Conservation (phyloP, 1,140 invertebrate species). For the Alviniconcha marisindica region DNA sequence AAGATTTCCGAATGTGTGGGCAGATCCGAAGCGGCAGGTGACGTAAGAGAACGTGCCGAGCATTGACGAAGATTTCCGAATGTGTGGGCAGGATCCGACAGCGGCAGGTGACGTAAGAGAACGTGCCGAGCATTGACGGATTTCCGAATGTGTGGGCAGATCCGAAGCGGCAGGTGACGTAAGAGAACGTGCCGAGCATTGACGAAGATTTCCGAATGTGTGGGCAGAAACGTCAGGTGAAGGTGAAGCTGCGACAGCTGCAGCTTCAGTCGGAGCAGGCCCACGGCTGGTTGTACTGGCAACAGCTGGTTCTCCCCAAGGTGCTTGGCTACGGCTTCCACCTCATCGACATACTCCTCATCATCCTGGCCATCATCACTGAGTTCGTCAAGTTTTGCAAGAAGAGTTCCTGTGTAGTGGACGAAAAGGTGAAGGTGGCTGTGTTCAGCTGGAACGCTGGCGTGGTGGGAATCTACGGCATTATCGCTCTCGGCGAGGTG, state of each 20-base stretch:
- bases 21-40: too few species aligned
- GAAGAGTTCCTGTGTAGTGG: too few species aligned
- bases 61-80: too few species aligned
- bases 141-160: too few species aligned
- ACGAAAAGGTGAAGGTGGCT: neutral
- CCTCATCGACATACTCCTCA: neutral
- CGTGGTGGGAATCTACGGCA: conserved; percentile 23
- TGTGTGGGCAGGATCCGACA: too few species aligned
- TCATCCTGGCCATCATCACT: neutral
- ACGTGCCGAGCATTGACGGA: too few species aligned
- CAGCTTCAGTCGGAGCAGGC: neutral
- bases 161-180: too few species aligned
- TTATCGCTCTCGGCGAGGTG: conserved; percentile 24
- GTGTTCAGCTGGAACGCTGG: neutral
- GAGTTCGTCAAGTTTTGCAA: neutral
- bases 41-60: too few species aligned
- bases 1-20: too few species aligned
- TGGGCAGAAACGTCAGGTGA: conserved; percentile 13
- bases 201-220: too few species aligned
- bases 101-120: too few species aligned
- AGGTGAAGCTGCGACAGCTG: neutral
- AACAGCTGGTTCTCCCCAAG: neutral
- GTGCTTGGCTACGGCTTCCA: conserved; percentile 4
- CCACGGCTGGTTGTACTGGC: neutral
- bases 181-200: too few species aligned